Percentiles rank a stretch among this genome's conserved stretches.
Conservation (phyloP, 2,888 invertebrate genomes). For the Trileptium ribeirensis region DNA sequence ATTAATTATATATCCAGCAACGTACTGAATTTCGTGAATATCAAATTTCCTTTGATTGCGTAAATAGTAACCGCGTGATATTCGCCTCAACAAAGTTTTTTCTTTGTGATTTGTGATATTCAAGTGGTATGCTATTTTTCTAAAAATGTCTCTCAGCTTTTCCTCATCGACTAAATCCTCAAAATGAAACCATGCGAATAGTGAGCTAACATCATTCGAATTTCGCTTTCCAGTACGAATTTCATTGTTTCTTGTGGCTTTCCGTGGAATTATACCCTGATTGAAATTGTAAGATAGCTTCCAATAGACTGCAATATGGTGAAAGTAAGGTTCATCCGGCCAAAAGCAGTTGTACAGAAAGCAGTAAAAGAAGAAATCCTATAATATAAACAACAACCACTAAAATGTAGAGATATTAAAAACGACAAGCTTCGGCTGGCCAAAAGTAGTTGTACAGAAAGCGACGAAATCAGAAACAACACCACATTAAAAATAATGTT, state of each 20-base stretch:
- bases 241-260: neutral
- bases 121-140: neutral
- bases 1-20: neutral
- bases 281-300: neutral
- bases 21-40: neutral
- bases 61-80: neutral
- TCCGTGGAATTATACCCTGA: too few relatives aligned
- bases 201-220: neutral
- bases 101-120: neutral
- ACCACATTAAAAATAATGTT: neutral
- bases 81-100: neutral
- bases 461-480: neutral
- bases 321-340: constrained; percentile 11
- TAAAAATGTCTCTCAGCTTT: neutral
- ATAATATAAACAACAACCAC: neutral
- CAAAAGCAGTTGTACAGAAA: constrained; percentile 7
- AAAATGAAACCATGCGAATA: neutral
- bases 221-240: neutral
- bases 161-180: neutral
- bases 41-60: neutral
- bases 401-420: too few relatives aligned
- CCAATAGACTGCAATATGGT: neutral
- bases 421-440: neutral
- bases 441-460: constrained; percentile 2
- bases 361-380: constrained; percentile 7